Evolutionary conservation across 2,797 vertebrate species (phyloP).

Genomic region (Helostoma temminkii): DNA sequence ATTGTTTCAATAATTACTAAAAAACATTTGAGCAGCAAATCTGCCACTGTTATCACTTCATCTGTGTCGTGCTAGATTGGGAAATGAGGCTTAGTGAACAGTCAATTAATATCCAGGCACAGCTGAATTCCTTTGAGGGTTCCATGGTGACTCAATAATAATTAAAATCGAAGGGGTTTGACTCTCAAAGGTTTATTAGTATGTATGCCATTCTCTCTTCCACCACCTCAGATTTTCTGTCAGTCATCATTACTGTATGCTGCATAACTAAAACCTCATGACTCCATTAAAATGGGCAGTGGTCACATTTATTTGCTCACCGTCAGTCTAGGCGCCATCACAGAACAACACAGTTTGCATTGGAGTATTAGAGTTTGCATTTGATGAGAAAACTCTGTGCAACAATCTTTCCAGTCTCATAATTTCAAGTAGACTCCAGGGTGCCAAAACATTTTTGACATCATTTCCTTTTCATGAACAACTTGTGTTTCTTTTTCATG

Average conservation of each 20-base stretch:
- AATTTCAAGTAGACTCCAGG: constrained; percentile 55
- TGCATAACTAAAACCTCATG: not conserved
- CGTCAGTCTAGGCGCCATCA: not conserved
- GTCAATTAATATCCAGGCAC: not conserved
- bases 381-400: constrained; percentile 21
- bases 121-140: not conserved
- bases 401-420: constrained; percentile 40
- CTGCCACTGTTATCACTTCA: not conserved
- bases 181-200: not conserved
- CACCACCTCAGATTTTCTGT: not conserved
- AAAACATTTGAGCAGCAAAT: too few relatives aligned
- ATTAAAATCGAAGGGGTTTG: not conserved
- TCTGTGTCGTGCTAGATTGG: not conserved
- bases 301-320: constrained; percentile 10
- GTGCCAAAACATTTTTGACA: constrained; percentile 54
- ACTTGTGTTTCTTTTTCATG: constrained; percentile 48
- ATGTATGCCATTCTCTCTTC: not conserved
- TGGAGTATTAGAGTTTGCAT: too few relatives aligned
- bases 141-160: not conserved
- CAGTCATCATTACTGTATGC: not conserved
- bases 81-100: not conserved
- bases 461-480: constrained; percentile 55
- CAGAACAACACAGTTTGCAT: not conserved
- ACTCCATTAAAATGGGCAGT: not conserved
- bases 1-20: too few relatives aligned